Evolutionary conservation across 2,888 invertebrate genomes (phyloP), one percentile per base, ranked within the genome.

Genomic region (Drosophila infuscata): DNA sequence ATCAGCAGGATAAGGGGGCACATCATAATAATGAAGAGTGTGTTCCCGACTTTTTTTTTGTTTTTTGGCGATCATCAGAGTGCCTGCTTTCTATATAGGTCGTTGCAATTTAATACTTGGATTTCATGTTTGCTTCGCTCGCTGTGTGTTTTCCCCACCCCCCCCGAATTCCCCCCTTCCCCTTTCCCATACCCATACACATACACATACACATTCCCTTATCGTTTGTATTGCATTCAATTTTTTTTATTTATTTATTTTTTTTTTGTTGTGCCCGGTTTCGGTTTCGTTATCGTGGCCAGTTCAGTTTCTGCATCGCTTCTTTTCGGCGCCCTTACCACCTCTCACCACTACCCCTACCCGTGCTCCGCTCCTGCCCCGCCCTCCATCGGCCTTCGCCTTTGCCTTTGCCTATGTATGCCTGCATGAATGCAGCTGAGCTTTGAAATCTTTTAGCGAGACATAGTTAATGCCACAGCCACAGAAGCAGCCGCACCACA

Each of bases 31-130:
- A 46, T 60, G 59, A 54, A 72, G 72, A 53, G 61, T 30, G 32
- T 30, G 32, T 36, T 46, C 25, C 35, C 48, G 33, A 58, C 51
- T 57, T 36, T 56, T 32, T 46, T 46, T 46, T 20, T 20, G 20
- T 20, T 46, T 46, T 49, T 20, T 52, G 46, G 15, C 25, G 46
- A 35, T 71, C 53, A 69, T 77, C 70, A 43, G 30, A 63, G 51
- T 58, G 64, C 56, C 70, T 60, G 70, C 72, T 58, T 86, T 89
- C 88, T 91, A 92, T 92, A 89, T 92, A 92, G 92, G 93, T 92
- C 93, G 92, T 73, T 92, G 92, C 92, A 92, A 91, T 89, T 90
- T 91, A 92, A 91, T 91, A 91, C 91, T 80, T 68, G 81, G 70
- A 77, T 79, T 80, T 76, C 65, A 51, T 75, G 71, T 81, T 68